Evolutionary conservation across 1,140 invertebrate species (phyloP).

Genomic region (Neocloeon triangulifer): DNA sequence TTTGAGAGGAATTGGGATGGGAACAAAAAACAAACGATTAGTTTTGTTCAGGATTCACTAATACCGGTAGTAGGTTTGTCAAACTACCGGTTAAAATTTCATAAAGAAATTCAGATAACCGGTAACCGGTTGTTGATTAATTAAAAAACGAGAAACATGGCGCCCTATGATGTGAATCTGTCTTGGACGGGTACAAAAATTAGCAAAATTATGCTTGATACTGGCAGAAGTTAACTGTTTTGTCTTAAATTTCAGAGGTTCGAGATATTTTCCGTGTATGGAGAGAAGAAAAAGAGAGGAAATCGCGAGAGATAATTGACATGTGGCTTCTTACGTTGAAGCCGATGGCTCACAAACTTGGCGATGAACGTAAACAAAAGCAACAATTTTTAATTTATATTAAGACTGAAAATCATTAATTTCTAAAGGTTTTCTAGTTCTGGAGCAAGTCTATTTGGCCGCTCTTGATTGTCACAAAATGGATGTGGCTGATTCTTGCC

Average conservation of each 20-base stretch:
- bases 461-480: conserved; percentile 68
- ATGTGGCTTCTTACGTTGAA: conserved; percentile 63
- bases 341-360: conserved; percentile 51
- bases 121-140: no score
- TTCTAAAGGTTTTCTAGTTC: conserved; percentile 57
- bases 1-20: no score
- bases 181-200: no score
- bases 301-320: conserved; percentile 69
- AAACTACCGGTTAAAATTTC: no score
- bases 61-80: no score
- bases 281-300: conserved; percentile 78
- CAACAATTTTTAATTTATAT: conserved; percentile 5
- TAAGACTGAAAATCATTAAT: conserved; percentile 6
- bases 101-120: no score
- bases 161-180: no score
- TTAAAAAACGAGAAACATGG: no score
- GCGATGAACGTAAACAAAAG: conserved; percentile 63
- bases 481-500: conserved; percentile 55
- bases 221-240: background rate
- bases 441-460: conserved; percentile 86
- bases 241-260: conserved; percentile 33
- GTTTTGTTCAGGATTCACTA: no score
- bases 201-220: no score
- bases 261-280: conserved; percentile 61
- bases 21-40: no score